Conservation (phyloP, 2,797 vertebrate species). For the Erethizon dorsatum region DNA sequence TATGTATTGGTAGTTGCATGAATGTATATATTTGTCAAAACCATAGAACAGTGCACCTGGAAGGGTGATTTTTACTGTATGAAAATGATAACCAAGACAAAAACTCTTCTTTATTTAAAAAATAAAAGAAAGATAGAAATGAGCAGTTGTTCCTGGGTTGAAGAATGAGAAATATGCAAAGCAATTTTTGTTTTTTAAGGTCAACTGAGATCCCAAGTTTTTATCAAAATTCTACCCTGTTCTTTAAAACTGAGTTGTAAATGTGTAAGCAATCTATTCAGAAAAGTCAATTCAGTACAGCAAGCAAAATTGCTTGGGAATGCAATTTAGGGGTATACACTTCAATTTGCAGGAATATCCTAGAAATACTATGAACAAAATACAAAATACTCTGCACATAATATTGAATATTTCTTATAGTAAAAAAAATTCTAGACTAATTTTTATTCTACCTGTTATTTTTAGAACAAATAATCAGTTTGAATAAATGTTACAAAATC, state of each 20-base stretch:
- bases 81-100: not conserved
- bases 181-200: not conserved
- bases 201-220: not conserved
- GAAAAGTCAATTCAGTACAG: constrained; percentile 31
- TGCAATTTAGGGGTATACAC: not conserved
- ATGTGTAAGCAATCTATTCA: not conserved
- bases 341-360: not conserved
- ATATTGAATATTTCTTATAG: not conserved
- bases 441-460: not conserved
- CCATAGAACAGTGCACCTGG: not conserved
- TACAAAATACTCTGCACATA: not conserved
- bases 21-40: not conserved
- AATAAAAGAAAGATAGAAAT: not conserved
- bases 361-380: constrained; percentile 12
- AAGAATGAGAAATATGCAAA: not conserved
- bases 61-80: not conserved
- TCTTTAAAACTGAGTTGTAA: not conserved
- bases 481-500: not conserved
- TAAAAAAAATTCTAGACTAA: not conserved
- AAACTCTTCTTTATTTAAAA: not conserved
- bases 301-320: not conserved
- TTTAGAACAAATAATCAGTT: not conserved
- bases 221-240: not conserved
- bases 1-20: not conserved
- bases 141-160: not conserved